phyloP scores from a whole-genome alignment of 2,888 invertebrate species.

The Spialia ferax region DNA sequence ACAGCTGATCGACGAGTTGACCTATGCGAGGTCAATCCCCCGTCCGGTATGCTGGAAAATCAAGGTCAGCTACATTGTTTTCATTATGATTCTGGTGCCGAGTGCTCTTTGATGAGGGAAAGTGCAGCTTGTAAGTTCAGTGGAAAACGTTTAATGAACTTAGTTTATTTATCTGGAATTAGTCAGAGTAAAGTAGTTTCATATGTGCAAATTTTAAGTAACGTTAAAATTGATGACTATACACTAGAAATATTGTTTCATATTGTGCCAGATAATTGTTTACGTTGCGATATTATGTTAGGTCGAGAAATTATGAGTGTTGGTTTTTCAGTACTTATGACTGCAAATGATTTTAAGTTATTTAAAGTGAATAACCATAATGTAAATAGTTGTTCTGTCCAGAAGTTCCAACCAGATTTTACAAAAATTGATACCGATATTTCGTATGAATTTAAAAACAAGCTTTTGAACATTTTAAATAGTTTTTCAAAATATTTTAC shows the following conservation, averaged over 20 bases:
- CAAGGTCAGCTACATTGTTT: constrained; percentile 35
- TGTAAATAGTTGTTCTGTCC: not conserved
- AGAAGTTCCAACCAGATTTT: not conserved
- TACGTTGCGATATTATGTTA: constrained; percentile 36
- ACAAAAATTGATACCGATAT: not conserved
- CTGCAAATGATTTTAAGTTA: constrained; percentile 9
- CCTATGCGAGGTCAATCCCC: constrained; percentile 39
- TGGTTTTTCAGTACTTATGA: constrained; percentile 34
- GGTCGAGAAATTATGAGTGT: constrained; percentile 35
- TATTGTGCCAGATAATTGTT: constrained; percentile 34
- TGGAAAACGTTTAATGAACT: constrained; percentile 34
- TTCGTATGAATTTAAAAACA: not conserved
- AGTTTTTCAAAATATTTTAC: constrained; percentile 38
- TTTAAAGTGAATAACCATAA: not conserved
- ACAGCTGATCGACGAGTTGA: constrained; percentile 40
- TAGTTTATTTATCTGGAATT: constrained; percentile 39
- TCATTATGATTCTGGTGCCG: constrained; percentile 40
- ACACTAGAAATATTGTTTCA: constrained; percentile 36
- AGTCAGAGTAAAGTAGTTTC: no score
- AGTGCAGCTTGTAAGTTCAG: constrained; percentile 33
- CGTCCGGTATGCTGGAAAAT: constrained; percentile 35
- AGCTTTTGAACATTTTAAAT: constrained; percentile 15
- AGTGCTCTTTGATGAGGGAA: constrained; percentile 41
- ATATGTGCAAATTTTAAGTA: constrained; percentile 41
- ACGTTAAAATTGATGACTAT: constrained; percentile 23